Evolutionary conservation across 2,888 invertebrate species (phyloP).

Genomic region (Harpagoxenus sublaevis): DNA sequence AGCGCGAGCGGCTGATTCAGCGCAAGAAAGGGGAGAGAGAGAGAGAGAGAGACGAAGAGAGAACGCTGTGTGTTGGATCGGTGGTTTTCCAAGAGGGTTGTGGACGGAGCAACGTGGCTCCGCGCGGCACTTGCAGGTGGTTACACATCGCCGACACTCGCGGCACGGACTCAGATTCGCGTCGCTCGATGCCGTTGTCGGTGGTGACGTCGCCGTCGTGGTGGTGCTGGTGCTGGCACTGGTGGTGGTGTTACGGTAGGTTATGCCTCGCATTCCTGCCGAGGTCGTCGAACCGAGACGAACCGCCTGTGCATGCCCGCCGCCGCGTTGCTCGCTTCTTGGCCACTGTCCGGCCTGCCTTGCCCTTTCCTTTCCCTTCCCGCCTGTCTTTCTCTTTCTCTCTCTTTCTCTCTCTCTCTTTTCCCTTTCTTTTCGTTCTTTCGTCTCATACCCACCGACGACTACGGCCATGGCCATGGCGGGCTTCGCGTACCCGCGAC

Average conservation of each 20-base stretch:
- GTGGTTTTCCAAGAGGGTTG: not conserved
- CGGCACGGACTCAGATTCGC: constrained; percentile 40
- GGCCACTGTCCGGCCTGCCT: constrained; percentile 78
- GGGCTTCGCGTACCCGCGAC: constrained; percentile 48
- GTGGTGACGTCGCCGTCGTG: constrained; percentile 59
- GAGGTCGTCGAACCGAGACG: constrained; percentile 85
- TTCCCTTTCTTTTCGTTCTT: constrained; percentile 53
- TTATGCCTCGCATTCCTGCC: constrained; percentile 85
- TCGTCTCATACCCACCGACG: constrained; percentile 47
- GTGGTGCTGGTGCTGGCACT: constrained; percentile 79
- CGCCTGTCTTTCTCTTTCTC: constrained; percentile 46
- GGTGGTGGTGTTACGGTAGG: constrained; percentile 84
- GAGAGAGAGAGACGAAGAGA: not conserved
- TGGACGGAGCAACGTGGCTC: not conserved
- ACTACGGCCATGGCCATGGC: constrained; percentile 24
- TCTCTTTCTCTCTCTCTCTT: constrained; percentile 19
- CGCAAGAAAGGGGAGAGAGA: constrained; percentile 5
- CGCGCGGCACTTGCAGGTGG: constrained; percentile 73
- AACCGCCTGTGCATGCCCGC: constrained; percentile 67
- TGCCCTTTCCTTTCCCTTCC: constrained; percentile 73
- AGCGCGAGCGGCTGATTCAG: constrained; percentile 59
- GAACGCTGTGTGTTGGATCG: not conserved
- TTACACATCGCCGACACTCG: constrained; percentile 66
- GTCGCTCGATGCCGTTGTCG: constrained; percentile 66
- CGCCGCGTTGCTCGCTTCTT: constrained; percentile 74